Percentiles rank a stretch among this genome's conserved stretches.
Evolutionary conservation across 2,888 invertebrate species (phyloP).

Genomic region (Drosophila subsilvestris): DNA sequence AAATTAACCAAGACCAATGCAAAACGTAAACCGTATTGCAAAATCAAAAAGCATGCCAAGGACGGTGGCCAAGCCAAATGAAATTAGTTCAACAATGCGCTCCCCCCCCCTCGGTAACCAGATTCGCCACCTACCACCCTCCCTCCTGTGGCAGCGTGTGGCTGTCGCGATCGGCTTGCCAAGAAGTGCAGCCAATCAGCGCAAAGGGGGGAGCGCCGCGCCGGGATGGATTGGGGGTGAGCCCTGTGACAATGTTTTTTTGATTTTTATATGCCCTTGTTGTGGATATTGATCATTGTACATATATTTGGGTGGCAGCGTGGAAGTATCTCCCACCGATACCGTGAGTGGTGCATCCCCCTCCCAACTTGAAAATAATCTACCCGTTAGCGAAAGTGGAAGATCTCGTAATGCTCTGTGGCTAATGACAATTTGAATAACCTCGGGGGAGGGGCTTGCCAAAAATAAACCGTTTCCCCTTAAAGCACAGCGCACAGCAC

Average conservation of each 20-base stretch:
- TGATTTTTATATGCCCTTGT: not conserved
- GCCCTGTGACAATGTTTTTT: constrained; percentile 23
- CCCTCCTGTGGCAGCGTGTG: not conserved
- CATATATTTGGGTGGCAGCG: not conserved
- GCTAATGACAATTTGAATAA: not conserved
- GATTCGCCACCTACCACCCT: not conserved
- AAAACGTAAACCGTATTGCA: constrained; percentile 50
- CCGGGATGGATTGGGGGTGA: not conserved
- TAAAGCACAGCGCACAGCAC: no score
- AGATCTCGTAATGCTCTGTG: not conserved
- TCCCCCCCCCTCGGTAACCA: constrained; percentile 2
- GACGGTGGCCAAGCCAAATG: constrained; percentile 64
- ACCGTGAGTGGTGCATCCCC: no score
- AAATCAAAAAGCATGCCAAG: constrained; percentile 75
- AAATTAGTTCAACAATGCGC: constrained; percentile 67
- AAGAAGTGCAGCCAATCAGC: constrained; percentile 20
- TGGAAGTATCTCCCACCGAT: not conserved
- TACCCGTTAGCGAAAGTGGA: not conserved
- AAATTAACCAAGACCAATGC: constrained; percentile 42
- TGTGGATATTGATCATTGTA: not conserved
- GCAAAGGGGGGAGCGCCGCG: not conserved
- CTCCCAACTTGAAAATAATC: no score
- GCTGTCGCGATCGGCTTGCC: constrained; percentile 23
- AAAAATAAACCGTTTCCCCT: not conserved
- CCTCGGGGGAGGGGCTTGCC: not conserved